Base-by-base conservation (phyloP, 2,797 vertebrate genomes). In the Borostomias antarcticus region DNA sequence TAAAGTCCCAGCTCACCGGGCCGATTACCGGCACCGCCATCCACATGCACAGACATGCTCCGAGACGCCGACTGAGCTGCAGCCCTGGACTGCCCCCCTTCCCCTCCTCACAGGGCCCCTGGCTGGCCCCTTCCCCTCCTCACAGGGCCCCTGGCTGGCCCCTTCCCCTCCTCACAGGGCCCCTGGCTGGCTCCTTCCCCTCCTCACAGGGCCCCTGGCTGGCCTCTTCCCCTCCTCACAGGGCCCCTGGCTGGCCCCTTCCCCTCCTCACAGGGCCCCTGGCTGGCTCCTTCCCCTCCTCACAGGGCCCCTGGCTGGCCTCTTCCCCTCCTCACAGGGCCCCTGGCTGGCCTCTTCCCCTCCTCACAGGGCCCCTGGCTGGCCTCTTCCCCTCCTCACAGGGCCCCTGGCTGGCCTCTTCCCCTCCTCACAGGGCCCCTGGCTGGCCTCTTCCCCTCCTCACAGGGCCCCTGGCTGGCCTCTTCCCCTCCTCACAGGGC, bases 11-110 rank as follows among this genome's bases (percentile, higher is more conserved):
- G 69, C 79, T 81, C 80, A 74, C 76, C 76, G 71, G 63, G 62
- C 76, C 64, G 70, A 33, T 56, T 37, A 60, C 61, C 70, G 23
- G 33, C 69, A 67, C 62, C 74, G 60, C 64, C 53, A 69, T 64
- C 63, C 69, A 72, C 88, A 64, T 86, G 87, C 81, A 84, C 69
- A 70, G 80, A 92, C 90, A 77, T 82, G 90, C 82, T 64, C 66
- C 47, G 72, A 82, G 73, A 79, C 53, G 53, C 7, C 48, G 69
- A 70, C 70, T 78, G 28, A 70, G 60, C 75, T 73, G 75, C 86
- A 90, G 79, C 87, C 85, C 86, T 87, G 82, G 90, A 90, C 87
- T 86, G 73, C 74, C 11, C 37, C 11, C 17, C 10, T 10, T 45
- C 15, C 40, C 9, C 4, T 4, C 40, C 15, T n/a, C 65, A 66